These are phyloP conservation scores for Sceloporus undulatus DNA, from an alignment of 2,113 vertebrate genomes.

Conservation along the genomic window DNA sequence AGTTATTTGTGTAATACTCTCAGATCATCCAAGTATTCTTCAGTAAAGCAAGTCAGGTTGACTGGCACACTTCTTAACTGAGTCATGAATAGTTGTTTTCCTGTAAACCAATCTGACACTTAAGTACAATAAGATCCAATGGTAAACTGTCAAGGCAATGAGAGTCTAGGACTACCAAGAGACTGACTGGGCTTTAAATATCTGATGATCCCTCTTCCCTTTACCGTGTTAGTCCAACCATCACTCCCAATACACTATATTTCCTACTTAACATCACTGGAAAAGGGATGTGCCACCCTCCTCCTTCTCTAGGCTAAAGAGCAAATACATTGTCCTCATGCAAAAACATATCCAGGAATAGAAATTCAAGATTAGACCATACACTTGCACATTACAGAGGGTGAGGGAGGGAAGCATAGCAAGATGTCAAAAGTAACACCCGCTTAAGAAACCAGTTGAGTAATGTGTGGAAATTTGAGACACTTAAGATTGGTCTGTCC, in stretches of 20 bases:
- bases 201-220: neutral
- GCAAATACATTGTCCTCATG: neutral
- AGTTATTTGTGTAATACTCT: no score
- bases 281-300: neutral
- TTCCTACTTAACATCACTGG: neutral
- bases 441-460: conserved; percentile 49
- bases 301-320: neutral
- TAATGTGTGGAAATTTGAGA: conserved; percentile 76
- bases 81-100: neutral
- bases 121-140: neutral
- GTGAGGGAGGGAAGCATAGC: conserved; percentile 27
- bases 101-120: neutral
- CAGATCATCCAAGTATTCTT: neutral
- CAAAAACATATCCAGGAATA: conserved; percentile 22
- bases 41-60: neutral
- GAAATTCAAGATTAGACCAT: conserved; percentile 41
- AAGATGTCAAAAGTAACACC: conserved; percentile 50
- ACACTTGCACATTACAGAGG: conserved; percentile 5
- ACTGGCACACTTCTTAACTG: neutral
- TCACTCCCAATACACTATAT: neutral
- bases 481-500: conserved; percentile 53
- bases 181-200: neutral
- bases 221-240: neutral
- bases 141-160: neutral
- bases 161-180: neutral